phyloP scores from a whole-genome alignment of 2,797 vertebrate species.

The Pelochelys cantorii region DNA sequence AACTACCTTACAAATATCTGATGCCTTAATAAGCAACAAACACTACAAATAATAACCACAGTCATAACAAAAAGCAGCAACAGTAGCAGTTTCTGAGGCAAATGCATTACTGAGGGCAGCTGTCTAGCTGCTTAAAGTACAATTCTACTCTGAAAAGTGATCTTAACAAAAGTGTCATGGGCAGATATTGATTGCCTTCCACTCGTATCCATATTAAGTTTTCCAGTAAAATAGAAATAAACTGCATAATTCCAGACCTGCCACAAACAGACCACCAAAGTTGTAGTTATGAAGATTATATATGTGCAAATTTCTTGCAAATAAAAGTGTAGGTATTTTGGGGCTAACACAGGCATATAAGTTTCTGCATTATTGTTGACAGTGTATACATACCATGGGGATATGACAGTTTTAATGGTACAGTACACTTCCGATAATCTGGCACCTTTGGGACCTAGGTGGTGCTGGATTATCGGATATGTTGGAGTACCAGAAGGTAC shows the following conservation, averaged over 20 bases:
- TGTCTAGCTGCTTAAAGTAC: not conserved
- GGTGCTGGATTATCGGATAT: too few species aligned
- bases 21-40: not conserved
- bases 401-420: not conserved
- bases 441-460: too few species aligned
- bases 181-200: not conserved
- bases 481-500: too few species aligned
- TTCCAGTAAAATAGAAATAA: not conserved
- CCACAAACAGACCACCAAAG: not conserved
- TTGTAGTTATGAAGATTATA: not conserved
- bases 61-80: not conserved
- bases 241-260: not conserved
- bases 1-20: not conserved
- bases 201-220: not conserved
- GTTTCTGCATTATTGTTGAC: not conserved
- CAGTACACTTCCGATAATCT: too few species aligned
- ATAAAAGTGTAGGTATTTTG: not conserved
- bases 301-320: not conserved
- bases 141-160: not conserved
- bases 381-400: not conserved
- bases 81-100: not conserved
- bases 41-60: not conserved
- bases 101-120: accelerated
- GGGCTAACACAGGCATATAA: not conserved
- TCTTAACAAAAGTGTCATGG: not conserved